These are phyloP conservation scores for Anthopleura xanthogrammica DNA, from an alignment of 92 coral and sea anemone genomes.

Conservation along the genomic window DNA sequence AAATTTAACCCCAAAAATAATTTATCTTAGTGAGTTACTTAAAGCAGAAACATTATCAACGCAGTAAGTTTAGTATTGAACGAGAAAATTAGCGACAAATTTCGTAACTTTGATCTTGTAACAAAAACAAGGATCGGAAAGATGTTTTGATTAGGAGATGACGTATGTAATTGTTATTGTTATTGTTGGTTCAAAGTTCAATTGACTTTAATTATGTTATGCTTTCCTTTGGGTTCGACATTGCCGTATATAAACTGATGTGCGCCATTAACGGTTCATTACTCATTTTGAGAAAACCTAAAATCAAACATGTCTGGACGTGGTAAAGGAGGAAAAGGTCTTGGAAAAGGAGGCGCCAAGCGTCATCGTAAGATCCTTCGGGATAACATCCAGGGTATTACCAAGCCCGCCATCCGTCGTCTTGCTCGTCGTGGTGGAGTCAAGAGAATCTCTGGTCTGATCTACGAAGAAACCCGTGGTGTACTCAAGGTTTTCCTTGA, in stretches of 20 bases:
- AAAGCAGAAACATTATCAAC: not conserved
- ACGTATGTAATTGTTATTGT: not conserved
- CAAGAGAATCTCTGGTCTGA: slow-evolving; percentile 82
- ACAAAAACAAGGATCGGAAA: not conserved
- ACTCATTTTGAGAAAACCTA: not conserved
- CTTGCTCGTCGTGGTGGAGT: slow-evolving; percentile 90
- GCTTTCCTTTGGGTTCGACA: not conserved
- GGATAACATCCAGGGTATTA: slow-evolving; percentile 87
- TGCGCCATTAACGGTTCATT: not conserved
- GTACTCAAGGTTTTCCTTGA: slow-evolving; percentile 87
- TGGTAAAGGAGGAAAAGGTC: slow-evolving; percentile 89
- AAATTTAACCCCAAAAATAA: not conserved
- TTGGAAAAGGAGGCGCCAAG: slow-evolving; percentile 92
- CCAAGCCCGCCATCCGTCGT: slow-evolving; percentile 92
- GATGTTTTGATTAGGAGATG: not conserved
- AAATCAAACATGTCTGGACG: slow-evolving; percentile 53
- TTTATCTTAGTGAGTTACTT: not conserved
- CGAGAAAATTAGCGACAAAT: not conserved
- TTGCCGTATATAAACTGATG: not conserved
- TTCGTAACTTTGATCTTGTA: not conserved
- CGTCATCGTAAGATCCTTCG: slow-evolving; percentile 92
- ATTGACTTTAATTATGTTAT: not conserved
- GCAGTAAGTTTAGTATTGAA: not conserved
- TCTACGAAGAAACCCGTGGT: slow-evolving; percentile 85
- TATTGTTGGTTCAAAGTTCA: not conserved